phyloP scores from a whole-genome alignment of 2,888 invertebrate species.

The Eurytoma californica region DNA sequence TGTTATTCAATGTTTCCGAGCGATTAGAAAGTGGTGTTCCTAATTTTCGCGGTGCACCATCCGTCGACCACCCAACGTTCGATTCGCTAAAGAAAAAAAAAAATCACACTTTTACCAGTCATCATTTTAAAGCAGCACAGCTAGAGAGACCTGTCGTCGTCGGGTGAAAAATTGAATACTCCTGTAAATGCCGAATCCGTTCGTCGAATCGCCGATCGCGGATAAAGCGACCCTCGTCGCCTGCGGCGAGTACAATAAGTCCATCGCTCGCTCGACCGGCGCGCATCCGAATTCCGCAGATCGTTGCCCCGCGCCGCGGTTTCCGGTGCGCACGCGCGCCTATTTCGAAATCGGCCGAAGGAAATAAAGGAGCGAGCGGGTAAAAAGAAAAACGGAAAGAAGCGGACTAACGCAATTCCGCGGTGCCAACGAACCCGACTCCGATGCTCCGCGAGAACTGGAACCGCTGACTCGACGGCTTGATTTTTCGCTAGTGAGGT shows the following conservation, averaged over 20 bases:
- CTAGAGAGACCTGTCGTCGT: no score
- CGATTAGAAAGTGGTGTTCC: conserved; percentile 29
- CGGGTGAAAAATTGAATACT: background rate
- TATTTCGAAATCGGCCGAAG: conserved; percentile 19
- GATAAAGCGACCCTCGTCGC: no score
- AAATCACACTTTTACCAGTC: no score
- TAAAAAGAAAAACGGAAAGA: background rate
- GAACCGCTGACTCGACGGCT: conserved; percentile 2
- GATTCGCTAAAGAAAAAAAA: background rate
- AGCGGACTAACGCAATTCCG: background rate
- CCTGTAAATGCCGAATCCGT: background rate
- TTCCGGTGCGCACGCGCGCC: background rate
- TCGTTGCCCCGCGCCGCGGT: background rate
- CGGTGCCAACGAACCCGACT: conserved; percentile 37
- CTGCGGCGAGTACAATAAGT: no score
- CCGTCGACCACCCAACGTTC: background rate
- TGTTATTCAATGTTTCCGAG: conserved; percentile 35
- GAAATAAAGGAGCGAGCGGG: no score
- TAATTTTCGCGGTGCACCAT: conserved; percentile 17
- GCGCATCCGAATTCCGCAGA: background rate
- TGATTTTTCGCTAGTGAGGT: background rate
- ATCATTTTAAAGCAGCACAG: no score
- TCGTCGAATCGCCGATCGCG: background rate
- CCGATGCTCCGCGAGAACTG: conserved; percentile 4
- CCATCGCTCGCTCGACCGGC: background rate